Conservation (phyloP, 2,888 invertebrate species). For the Synergus itoensis region DNA sequence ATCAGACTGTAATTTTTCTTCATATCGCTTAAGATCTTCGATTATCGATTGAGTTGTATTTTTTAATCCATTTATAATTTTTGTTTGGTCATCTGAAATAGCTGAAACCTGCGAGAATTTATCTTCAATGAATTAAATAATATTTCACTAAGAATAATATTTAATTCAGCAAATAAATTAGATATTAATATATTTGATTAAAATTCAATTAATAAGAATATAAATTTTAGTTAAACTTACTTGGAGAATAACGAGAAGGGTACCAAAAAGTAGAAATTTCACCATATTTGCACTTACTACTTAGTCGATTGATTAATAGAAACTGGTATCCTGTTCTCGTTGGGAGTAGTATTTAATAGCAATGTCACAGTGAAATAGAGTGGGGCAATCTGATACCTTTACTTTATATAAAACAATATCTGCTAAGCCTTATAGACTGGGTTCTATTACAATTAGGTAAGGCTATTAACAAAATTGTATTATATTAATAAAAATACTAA, state of each 20-base stretch:
- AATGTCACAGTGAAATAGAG: background rate
- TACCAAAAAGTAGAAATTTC: constrained; percentile 11
- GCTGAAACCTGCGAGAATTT: background rate
- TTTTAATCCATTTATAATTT: constrained; percentile 17
- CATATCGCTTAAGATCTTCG: constrained; percentile 9
- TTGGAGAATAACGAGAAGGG: background rate
- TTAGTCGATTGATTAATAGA: constrained; percentile 25
- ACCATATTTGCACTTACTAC: constrained; percentile 11
- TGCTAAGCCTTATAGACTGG: background rate
- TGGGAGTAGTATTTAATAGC: background rate
- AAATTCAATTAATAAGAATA: background rate
- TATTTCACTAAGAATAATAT: no score
- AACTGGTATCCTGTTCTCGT: constrained; percentile 17
- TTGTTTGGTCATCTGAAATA: constrained; percentile 12
- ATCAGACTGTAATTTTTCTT: constrained; percentile 31
- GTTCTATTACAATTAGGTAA: background rate
- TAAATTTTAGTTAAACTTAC: background rate
- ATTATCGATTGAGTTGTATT: constrained; percentile 12
- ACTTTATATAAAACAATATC: background rate
- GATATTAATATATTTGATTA: background rate
- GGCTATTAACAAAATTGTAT: background rate
- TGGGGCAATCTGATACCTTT: background rate
- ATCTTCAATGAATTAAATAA: no score
- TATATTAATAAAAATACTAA: no score
- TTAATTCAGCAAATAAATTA: background rate